These are phyloP conservation scores for Diabrotica balteata DNA, from an alignment of 2,888 invertebrate genomes.

Conservation along the genomic window DNA sequence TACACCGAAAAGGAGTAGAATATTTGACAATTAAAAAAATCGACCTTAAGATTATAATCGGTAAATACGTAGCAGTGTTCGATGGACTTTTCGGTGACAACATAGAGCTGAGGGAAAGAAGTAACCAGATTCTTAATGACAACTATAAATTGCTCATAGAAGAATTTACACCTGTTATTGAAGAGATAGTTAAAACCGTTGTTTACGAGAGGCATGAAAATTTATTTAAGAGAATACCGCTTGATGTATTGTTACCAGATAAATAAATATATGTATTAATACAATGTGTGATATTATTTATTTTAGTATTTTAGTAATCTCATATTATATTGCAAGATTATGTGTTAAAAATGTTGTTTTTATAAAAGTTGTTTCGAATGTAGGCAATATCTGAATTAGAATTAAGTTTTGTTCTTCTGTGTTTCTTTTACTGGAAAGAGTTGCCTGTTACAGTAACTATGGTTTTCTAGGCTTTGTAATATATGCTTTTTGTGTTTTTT, in stretches of 20 bases:
- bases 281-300: no score
- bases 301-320: no score
- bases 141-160: neutral
- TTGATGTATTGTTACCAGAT: conserved; percentile 4
- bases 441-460: no score
- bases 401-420: no score
- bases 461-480: no score
- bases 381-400: no score
- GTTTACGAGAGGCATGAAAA: neutral
- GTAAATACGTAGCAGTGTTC: neutral
- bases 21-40: neutral
- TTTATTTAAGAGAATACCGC: neutral
- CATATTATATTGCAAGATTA: no score
- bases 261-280: neutral
- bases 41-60: neutral
- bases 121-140: conserved; percentile 2
- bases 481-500: no score
- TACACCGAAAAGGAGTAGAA: neutral
- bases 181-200: neutral
- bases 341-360: no score
- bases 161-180: conserved; percentile 4
- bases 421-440: no score
- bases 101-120: neutral
- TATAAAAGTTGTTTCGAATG: no score
- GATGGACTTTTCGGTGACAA: conserved; percentile 7